These are phyloP conservation scores for Nothura maculosa DNA, from an alignment of 2,797 vertebrate genomes.

Conservation along the genomic window DNA sequence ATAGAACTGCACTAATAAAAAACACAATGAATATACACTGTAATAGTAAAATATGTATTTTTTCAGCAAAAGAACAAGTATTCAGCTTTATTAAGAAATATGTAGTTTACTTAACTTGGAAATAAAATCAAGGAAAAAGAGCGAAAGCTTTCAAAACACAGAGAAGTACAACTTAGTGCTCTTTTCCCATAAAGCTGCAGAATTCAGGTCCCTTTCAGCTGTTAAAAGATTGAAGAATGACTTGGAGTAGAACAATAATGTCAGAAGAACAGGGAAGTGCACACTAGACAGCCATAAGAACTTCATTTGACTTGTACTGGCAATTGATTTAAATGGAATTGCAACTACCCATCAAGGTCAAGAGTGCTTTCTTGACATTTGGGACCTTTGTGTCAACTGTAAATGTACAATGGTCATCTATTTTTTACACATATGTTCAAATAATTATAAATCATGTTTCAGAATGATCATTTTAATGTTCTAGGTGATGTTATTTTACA, in stretches of 20 bases:
- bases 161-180: conserved; percentile 52
- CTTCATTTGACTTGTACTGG: conserved; percentile 64
- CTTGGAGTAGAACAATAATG: conserved; percentile 52
- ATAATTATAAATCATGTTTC: conserved; percentile 54
- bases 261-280: conserved; percentile 64
- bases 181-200: conserved; percentile 68
- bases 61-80: neutral
- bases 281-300: conserved; percentile 61
- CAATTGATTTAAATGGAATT: conserved; percentile 69
- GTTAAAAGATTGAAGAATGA: conserved; percentile 69
- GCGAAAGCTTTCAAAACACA: conserved; percentile 46
- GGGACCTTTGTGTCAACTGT: conserved; percentile 49
- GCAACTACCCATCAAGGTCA: conserved; percentile 67
- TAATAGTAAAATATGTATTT: neutral
- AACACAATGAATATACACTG: neutral
- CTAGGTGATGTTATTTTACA: conserved; percentile 47
- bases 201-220: conserved; percentile 63
- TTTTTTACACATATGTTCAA: conserved; percentile 60
- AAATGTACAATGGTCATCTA: conserved; percentile 54
- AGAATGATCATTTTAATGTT: conserved; percentile 53
- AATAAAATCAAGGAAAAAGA: neutral
- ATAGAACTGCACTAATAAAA: neutral
- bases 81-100: neutral
- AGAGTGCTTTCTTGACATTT: conserved; percentile 46
- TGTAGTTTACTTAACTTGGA: neutral